Evolutionary conservation across 2,797 vertebrate species (phyloP), one percentile per base, ranked within the genome.

Genomic region (Holocentrus rufus): DNA sequence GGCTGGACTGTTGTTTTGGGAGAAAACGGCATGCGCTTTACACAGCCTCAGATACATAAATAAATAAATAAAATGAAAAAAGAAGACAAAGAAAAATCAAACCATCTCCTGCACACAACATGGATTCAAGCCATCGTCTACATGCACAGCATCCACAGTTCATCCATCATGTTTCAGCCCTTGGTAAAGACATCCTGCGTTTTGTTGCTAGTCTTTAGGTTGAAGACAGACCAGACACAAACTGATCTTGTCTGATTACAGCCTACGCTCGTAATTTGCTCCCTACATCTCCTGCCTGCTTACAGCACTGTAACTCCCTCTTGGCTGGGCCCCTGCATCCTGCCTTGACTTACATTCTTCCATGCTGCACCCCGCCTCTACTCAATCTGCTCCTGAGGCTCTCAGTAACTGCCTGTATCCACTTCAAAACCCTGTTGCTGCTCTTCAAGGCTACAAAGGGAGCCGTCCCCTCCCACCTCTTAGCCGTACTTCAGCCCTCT

Each of bases 371-470:
- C 69, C 77, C 67, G 56, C 85, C 85, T 86, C 79, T 67, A 71
- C 79, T 77, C 82, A 65, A 49, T 80, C 72, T 81, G 78, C 87
- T 80, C 71, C 79, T 0, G 10, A 73, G 79, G 71, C 83, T 84
- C 85, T 87, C 84, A 80, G 74, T 68, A 80, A 86, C 80, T 74
- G 87, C 81, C 85, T 83, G 86, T 84, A 88, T 87, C 87, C 89
- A 89, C 87, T 90, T 90, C 85, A 91, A 89, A 91, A 90, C 70
- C 36, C 82, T 80, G 80, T 84, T 78, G 74, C 85, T 80, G 82
- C 86, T 86, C 88, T 87, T 86, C 73, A 83, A 6, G 63, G 77
- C 72, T 83, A 90, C 88, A 89, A 90, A 88, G 81, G 73, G 67
- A 84, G 67, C 53, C 65, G 74, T 76, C 64, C 55, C 82, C 77